Evolutionary conservation across 2,888 invertebrate genomes (phyloP).

Genomic region (Xanthorhoe designata): DNA sequence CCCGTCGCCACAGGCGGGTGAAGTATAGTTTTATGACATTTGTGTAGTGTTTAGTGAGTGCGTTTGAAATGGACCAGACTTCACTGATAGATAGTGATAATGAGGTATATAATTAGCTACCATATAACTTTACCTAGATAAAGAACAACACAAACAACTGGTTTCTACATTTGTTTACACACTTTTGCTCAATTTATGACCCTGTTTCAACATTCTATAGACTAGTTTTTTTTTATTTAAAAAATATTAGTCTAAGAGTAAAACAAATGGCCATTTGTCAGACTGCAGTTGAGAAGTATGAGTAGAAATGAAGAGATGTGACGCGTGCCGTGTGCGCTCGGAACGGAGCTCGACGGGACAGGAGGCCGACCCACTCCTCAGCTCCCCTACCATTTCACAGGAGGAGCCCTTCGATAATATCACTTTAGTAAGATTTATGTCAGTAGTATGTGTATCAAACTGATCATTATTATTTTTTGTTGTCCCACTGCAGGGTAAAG

Average conservation of each 20-base stretch:
- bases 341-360: slow-evolving; percentile 62
- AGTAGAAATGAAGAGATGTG: slow-evolving; percentile 82
- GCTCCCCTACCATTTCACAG: slow-evolving; percentile 66
- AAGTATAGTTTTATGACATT: slow-evolving; percentile 29
- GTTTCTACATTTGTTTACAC: slow-evolving; percentile 14
- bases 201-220: neutral
- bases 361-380: slow-evolving; percentile 73
- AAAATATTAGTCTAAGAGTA: neutral
- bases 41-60: slow-evolving; percentile 35
- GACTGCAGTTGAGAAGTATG: slow-evolving; percentile 81
- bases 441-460: slow-evolving; percentile 55
- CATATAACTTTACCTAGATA: slow-evolving; percentile 27
- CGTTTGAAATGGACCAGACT: slow-evolving; percentile 63
- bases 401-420: slow-evolving; percentile 72
- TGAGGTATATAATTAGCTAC: slow-evolving; percentile 57
- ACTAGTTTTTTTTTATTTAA: neutral
- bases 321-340: slow-evolving; percentile 68
- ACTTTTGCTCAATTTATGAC: slow-evolving; percentile 3
- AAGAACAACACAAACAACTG: slow-evolving; percentile 18
- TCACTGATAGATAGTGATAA: slow-evolving; percentile 67
- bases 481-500: too few species aligned
- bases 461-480: slow-evolving; percentile 23
- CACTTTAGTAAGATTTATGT: slow-evolving; percentile 71
- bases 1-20: slow-evolving; percentile 45
- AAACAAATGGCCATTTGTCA: slow-evolving; percentile 68